These are phyloP conservation scores for Lochmaea capreae DNA, from an alignment of 2,888 invertebrate genomes.

Conservation along the genomic window DNA sequence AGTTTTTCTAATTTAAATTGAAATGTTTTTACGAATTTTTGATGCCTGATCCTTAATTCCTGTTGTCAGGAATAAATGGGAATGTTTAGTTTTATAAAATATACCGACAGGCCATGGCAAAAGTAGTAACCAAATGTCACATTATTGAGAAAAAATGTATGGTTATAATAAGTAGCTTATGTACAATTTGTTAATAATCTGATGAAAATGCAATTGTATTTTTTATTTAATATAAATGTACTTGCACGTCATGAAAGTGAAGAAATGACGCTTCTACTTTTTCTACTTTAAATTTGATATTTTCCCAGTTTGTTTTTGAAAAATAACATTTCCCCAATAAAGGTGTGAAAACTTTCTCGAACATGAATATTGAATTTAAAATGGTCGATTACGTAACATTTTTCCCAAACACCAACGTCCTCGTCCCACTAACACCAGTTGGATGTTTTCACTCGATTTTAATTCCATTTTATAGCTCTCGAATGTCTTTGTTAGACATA, in stretches of 20 bases:
- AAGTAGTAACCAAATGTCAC: too few species aligned
- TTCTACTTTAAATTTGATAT: not conserved
- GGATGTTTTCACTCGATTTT: slow-evolving; percentile 26
- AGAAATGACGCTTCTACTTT: not conserved
- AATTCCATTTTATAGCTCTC: slow-evolving; percentile 23
- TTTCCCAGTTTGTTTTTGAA: not conserved
- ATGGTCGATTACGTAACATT: slow-evolving; percentile 11
- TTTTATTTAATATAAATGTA: too few species aligned
- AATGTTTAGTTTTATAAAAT: too few species aligned
- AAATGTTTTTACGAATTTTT: too few species aligned
- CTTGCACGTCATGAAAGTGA: too few species aligned
- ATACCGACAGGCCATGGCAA: too few species aligned
- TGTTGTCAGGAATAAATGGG: too few species aligned
- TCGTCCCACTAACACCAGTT: slow-evolving; percentile 27
- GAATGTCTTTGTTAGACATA: slow-evolving; percentile 28
- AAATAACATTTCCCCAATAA: not conserved
- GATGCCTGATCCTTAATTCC: too few species aligned
- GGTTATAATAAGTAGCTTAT: too few species aligned
- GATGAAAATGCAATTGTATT: too few species aligned
- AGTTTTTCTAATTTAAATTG: not conserved
- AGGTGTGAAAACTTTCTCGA: slow-evolving; percentile 5
- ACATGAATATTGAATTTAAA: slow-evolving; percentile 13
- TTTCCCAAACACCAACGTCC: slow-evolving; percentile 16
- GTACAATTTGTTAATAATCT: too few species aligned
- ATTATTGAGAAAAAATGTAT: too few species aligned